A percentile compares a stretch with the other conserved stretches of the same genome.
phyloP scores from a whole-genome alignment of 2,113 vertebrate genomes.

The Pomatorhinus ruficollis region DNA sequence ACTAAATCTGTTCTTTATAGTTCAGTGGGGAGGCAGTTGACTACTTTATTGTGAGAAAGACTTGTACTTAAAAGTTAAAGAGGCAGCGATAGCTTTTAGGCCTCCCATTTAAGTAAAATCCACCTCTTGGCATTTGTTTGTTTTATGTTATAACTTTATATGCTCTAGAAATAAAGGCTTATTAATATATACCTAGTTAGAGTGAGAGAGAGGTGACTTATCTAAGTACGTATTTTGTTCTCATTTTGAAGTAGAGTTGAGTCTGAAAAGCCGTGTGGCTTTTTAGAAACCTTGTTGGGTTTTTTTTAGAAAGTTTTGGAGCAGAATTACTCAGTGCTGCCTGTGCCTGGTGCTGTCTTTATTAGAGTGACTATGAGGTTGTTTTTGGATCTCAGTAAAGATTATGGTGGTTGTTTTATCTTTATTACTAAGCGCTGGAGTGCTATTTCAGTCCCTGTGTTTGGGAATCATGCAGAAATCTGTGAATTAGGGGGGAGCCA shows the following conservation, averaged over 20 bases:
- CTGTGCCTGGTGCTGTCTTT: not conserved
- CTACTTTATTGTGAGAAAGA: constrained; percentile 17
- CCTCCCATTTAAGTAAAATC: not conserved
- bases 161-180: not conserved
- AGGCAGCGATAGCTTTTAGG: not conserved
- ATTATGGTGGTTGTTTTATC: not conserved
- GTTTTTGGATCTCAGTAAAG: not conserved
- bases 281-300: not conserved
- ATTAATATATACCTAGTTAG: not conserved
- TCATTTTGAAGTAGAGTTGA: not conserved
- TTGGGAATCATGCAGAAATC: not conserved
- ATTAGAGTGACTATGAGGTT: not conserved
- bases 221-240: not conserved
- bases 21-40: not conserved
- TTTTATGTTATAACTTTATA: not conserved
- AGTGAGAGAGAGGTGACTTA: not conserved
- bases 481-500: fast-evolving
- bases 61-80: constrained; percentile 1
- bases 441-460: not conserved
- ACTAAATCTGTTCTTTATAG: constrained; percentile 43
- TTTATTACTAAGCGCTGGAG: not conserved
- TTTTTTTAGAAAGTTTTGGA: not conserved
- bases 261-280: not conserved
- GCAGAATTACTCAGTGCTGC: not conserved
- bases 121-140: not conserved